Conservation (phyloP, 1,140 invertebrate genomes). For the Samia ricini region DNA sequence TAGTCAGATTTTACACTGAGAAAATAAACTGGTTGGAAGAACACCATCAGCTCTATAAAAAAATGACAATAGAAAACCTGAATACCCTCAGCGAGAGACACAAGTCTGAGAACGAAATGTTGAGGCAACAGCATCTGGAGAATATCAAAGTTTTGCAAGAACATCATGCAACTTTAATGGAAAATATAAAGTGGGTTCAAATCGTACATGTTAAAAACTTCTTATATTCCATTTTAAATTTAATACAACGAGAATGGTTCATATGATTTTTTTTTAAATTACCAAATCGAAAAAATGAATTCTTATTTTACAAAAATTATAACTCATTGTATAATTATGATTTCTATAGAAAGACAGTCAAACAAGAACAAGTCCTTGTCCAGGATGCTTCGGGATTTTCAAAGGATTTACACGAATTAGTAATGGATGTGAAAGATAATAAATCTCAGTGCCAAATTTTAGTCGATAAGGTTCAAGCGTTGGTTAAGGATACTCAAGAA, state of each 20-base stretch:
- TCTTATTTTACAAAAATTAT: no score
- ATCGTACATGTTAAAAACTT: not conserved
- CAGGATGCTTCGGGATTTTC: conserved; percentile 61
- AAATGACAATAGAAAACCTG: conserved; percentile 57
- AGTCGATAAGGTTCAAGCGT: conserved; percentile 43
- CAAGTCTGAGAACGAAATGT: conserved; percentile 56
- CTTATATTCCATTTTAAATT: no score
- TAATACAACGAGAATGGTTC: not conserved
- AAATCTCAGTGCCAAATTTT: conserved; percentile 44
- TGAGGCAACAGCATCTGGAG: conserved; percentile 63
- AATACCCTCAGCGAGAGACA: conserved; percentile 50
- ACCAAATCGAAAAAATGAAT: no score
- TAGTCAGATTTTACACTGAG: conserved; percentile 60
- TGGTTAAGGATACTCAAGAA: conserved; percentile 42
- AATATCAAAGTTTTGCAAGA: conserved; percentile 69
- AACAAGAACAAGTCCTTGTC: conserved; percentile 61
- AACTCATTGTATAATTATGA: not conserved
- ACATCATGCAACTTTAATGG: conserved; percentile 66
- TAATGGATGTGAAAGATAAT: conserved; percentile 50
- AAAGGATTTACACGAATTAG: conserved; percentile 45
- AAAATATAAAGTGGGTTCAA: conserved; percentile 65
- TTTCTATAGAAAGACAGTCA: conserved; percentile 54
- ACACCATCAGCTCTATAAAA: conserved; percentile 59
- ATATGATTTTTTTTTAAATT: not conserved
- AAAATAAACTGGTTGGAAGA: conserved; percentile 69